Evolutionary conservation across 2,113 vertebrate genomes (phyloP), one percentile per base, ranked within the genome.

Genomic region (Lepidothrix coronata): DNA sequence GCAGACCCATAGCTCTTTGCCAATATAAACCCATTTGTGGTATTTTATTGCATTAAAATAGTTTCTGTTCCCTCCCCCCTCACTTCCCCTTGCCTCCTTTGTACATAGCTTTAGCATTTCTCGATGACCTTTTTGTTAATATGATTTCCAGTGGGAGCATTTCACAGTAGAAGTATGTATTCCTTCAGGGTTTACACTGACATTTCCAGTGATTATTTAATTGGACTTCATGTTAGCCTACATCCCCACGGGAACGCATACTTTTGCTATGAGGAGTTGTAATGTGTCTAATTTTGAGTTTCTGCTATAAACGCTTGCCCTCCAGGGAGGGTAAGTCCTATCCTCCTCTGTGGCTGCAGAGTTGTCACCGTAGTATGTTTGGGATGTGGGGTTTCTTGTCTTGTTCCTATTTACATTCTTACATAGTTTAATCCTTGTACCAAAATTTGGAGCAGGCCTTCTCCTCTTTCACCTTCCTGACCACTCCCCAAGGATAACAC

Each of bases 201-300:
- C 96, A 97, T 97, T 97, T 97, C 88, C 91, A 96, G 91, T 96
- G 93, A 96, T 97, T 97, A 96, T 97, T 97, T 97, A 96, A 98
- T 97, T 97, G 94, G 95, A 68, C 97, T 89, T 93, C 79, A 91
- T 84, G 87, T 95, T 95, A 90, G 75, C 90, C 79, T 77, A 23
- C 91, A 88, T 96, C 93, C 96, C 91, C 70, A 14, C 5, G 84
- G 89, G 97, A 96, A 81, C 12, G 43, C 96, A 97, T 97, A 91
- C 63, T 97, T 98, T 86, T 80, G 71, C 94, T 88, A 55, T 97
- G 96, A 97, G 93, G 95, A 94, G 95, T 95, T 96, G 89, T 95
- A 95, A 97, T 91, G 71, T 89, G 84, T 96, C 97, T 98, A 92
- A 97, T 96, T 93, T 96, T 97, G 91, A 96, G 87, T 94, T 92